Evolutionary conservation across 2,113 vertebrate species (phyloP).

Genomic region (Ophthalmolycus amberensis): DNA sequence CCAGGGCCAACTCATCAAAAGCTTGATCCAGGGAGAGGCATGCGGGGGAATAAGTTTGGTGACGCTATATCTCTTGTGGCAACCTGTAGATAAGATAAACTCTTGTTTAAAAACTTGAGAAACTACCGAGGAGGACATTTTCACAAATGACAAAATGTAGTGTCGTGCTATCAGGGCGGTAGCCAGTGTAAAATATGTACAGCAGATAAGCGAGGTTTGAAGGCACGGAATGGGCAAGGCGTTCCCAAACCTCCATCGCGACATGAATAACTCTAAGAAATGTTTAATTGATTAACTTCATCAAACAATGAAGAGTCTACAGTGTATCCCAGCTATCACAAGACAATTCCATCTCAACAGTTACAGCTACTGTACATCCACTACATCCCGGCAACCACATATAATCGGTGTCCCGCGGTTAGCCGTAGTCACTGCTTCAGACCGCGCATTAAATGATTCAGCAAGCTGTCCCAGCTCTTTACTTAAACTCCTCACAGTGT

Average conservation of each 20-base stretch:
- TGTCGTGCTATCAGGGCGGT: not conserved
- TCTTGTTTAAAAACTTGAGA: slow-evolving; percentile 65
- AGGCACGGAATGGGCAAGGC: not conserved
- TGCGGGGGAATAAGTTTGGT: slow-evolving; percentile 63
- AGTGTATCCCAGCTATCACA: not conserved
- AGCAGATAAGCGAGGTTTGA: slow-evolving; percentile 28
- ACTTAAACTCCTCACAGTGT: slow-evolving; percentile 60
- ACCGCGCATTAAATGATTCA: slow-evolving; percentile 71
- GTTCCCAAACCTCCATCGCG: too few relatives aligned
- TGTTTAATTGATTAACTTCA: slow-evolving; percentile 21
- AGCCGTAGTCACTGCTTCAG: slow-evolving; percentile 46
- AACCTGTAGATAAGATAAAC: slow-evolving; percentile 59
- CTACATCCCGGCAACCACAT: not conserved
- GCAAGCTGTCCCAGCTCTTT: slow-evolving; percentile 54
- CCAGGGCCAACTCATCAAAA: slow-evolving; percentile 73
- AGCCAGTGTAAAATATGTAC: slow-evolving; percentile 34
- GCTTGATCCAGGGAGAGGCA: slow-evolving; percentile 65
- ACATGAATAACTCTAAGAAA: slow-evolving; percentile 4
- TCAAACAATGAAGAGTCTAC: slow-evolving; percentile 5
- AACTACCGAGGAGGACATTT: slow-evolving; percentile 55
- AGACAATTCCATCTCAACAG: slow-evolving; percentile 13
- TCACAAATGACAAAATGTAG: slow-evolving; percentile 44
- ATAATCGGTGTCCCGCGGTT: slow-evolving; percentile 51
- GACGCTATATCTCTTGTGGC: slow-evolving; percentile 57
- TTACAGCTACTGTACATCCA: slow-evolving; percentile 19